Conservation (phyloP, 2,888 invertebrate species). For the Agrochola litura region DNA sequence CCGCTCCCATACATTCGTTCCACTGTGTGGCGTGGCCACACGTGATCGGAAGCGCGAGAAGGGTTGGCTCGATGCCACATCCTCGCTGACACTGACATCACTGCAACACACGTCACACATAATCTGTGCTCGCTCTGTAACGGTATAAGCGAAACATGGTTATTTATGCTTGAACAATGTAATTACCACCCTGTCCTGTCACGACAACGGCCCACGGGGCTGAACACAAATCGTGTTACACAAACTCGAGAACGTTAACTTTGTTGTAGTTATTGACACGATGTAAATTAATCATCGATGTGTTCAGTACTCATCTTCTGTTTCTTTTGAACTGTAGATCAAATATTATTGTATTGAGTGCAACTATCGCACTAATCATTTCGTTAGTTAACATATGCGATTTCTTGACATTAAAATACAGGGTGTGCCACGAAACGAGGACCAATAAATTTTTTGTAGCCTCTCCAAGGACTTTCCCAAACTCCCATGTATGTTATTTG, state of each 20-base stretch:
- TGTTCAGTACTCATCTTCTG: slow-evolving; percentile 27
- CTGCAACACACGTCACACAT: slow-evolving; percentile 41
- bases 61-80: slow-evolving; percentile 67
- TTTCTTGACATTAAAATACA: slow-evolving; percentile 2
- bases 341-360: slow-evolving; percentile 29
- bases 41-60: slow-evolving; percentile 51
- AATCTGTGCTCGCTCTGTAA: slow-evolving; percentile 48
- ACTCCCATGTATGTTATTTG: background rate
- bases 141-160: slow-evolving; percentile 42
- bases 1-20: too few relatives aligned
- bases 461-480: background rate
- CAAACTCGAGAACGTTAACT: slow-evolving; percentile 33
- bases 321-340: slow-evolving; percentile 23
- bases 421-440: background rate
- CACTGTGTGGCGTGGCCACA: slow-evolving; percentile 32
- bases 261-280: slow-evolving; percentile 36
- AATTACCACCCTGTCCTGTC: slow-evolving; percentile 41
- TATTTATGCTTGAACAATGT: slow-evolving; percentile 39
- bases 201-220: slow-evolving; percentile 21
- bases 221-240: slow-evolving; percentile 25
- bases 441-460: background rate
- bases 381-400: slow-evolving; percentile 6
- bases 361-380: slow-evolving; percentile 17
- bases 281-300: slow-evolving; percentile 16
- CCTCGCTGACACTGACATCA: slow-evolving; percentile 62